Evolutionary conservation across 2,113 vertebrate genomes (phyloP).

Genomic region (Sander vitreus): DNA sequence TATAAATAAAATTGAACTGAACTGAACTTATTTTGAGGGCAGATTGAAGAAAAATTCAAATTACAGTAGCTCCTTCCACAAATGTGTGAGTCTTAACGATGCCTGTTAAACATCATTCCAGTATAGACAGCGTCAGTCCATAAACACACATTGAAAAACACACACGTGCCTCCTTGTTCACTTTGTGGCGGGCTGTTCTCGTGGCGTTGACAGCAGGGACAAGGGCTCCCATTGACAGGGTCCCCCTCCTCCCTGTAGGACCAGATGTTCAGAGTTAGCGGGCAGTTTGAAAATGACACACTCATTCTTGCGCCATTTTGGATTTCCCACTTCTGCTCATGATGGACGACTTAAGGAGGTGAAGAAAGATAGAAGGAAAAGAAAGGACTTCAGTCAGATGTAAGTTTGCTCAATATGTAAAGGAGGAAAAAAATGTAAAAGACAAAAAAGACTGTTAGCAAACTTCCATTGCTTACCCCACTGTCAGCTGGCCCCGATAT

Average conservation of each 20-base stretch:
- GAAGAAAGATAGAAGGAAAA: constrained; percentile 5
- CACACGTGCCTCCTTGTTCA: constrained; percentile 75
- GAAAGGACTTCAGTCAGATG: background rate
- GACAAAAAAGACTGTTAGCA: background rate
- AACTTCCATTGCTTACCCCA: background rate
- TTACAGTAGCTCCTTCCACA: constrained; percentile 40
- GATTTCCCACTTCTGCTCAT: constrained; percentile 53
- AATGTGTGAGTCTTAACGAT: constrained; percentile 29
- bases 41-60: constrained; percentile 6
- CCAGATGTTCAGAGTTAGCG: constrained; percentile 82
- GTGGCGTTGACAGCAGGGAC: constrained; percentile 69
- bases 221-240: constrained; percentile 78
- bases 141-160: constrained; percentile 27
- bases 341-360: constrained; percentile 33
- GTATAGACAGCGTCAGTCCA: constrained; percentile 11
- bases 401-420: background rate
- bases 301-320: constrained; percentile 62
- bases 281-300: constrained; percentile 76
- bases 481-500: constrained; percentile 2
- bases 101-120: constrained; percentile 47
- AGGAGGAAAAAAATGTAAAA: background rate
- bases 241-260: constrained; percentile 49
- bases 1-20: too few species aligned
- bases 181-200: constrained; percentile 55
- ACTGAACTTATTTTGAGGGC: background rate